Conservation (phyloP, 1,140 invertebrate species). For the Aphis craccivora region DNA sequence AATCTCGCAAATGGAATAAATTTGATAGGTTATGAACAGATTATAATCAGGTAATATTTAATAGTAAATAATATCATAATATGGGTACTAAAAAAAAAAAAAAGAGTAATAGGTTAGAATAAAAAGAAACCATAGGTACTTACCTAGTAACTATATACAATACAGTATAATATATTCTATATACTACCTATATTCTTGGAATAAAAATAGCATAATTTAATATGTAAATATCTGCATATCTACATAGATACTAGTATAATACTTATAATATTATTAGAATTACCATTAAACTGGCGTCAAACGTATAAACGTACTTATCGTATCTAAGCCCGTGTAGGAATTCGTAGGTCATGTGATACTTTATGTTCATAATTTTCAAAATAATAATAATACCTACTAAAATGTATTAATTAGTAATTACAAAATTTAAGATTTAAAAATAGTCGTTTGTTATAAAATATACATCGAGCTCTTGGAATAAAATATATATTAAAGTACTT, state of each 20-base stretch:
- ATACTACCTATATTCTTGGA: background rate
- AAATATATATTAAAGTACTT: too few species aligned
- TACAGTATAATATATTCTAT: background rate
- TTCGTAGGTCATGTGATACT: background rate
- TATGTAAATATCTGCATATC: background rate
- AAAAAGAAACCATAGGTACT: background rate
- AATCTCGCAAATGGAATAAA: background rate
- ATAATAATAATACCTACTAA: too few species aligned
- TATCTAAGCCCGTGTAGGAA: background rate
- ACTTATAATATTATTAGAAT: background rate
- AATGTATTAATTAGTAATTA: too few species aligned
- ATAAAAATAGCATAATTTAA: background rate
- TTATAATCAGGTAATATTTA: background rate
- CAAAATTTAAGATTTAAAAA: too few species aligned
- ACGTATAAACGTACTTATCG: background rate
- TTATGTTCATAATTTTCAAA: background rate
- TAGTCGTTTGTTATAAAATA: too few species aligned
- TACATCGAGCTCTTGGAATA: too few species aligned
- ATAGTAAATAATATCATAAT: background rate
- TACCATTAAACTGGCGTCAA: background rate
- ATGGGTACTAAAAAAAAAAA: background rate
- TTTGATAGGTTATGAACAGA: background rate
- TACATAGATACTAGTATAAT: background rate
- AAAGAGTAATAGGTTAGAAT: background rate
- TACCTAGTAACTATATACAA: too few species aligned